Percentiles rank a stretch among this genome's conserved stretches.
Evolutionary conservation across 2,888 invertebrate genomes (phyloP).

Genomic region (Cheilosia variabilis): DNA sequence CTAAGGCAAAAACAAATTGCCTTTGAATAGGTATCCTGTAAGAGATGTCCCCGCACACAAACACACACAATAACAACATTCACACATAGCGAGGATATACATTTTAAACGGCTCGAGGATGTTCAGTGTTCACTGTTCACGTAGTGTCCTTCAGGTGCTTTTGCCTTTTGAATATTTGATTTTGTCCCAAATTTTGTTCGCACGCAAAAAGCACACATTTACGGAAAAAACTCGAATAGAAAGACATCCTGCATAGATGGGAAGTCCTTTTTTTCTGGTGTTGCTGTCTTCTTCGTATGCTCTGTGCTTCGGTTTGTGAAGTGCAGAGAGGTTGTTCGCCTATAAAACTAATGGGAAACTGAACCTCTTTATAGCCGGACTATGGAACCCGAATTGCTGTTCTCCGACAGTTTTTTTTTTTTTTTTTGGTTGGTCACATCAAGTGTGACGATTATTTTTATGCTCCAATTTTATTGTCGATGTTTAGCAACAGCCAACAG

Average conservation of each 20-base stretch:
- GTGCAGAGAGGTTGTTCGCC: slow-evolving; percentile 46
- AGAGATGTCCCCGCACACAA: slow-evolving; percentile 15
- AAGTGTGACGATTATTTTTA: slow-evolving; percentile 70
- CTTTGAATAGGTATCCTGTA: slow-evolving; percentile 1
- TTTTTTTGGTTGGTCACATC: slow-evolving; percentile 54
- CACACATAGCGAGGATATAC: background rate
- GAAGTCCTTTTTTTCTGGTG: slow-evolving; percentile 3
- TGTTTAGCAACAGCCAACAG: slow-evolving; percentile 62
- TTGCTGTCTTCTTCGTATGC: background rate
- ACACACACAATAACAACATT: background rate
- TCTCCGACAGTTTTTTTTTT: slow-evolving; percentile 30
- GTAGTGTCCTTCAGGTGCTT: slow-evolving; percentile 66
- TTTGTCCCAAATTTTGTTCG: slow-evolving; percentile 62
- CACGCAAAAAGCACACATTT: slow-evolving; percentile 51
- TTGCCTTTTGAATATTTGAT: slow-evolving; percentile 65
- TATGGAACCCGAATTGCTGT: slow-evolving; percentile 53
- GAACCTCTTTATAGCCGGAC: slow-evolving; percentile 50
- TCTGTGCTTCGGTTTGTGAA: slow-evolving; percentile 18
- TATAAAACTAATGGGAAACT: slow-evolving; percentile 66
- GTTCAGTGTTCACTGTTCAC: slow-evolving; percentile 1
- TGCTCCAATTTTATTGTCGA: slow-evolving; percentile 65
- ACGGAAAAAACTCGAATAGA: slow-evolving; percentile 46
- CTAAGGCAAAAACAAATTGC: slow-evolving; percentile 8
- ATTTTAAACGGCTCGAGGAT: slow-evolving; percentile 34
- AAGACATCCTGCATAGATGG: slow-evolving; percentile 25